These are phyloP conservation scores for Penaeus chinensis DNA, from an alignment of 1,140 invertebrate genomes.

Conservation along the genomic window DNA sequence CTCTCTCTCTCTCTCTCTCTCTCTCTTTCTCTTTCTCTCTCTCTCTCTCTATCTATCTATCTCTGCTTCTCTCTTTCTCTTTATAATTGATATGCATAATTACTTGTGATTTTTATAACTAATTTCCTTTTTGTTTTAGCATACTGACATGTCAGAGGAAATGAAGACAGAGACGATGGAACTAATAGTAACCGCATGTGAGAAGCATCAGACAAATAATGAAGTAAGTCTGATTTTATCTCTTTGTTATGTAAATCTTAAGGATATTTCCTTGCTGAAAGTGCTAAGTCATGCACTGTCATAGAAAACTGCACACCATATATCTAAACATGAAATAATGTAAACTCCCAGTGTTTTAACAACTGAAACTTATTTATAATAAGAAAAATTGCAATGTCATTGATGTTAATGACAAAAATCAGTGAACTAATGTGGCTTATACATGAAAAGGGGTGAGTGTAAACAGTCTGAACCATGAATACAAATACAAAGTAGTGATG, in stretches of 20 bases:
- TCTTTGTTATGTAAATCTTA: neutral
- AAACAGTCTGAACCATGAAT: no score
- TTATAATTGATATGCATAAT: neutral
- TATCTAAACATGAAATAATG: no score
- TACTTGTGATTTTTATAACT: neutral
- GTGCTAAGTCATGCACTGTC: no score
- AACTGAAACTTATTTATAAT: no score
- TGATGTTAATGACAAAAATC: no score
- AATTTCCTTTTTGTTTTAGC: constrained; percentile 69
- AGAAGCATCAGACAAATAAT: constrained; percentile 88
- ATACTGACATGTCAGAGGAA: constrained; percentile 91
- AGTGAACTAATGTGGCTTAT: no score
- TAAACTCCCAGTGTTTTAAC: no score
- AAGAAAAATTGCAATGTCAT: no score
- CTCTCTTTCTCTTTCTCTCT: neutral
- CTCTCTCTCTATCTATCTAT: constrained; percentile 4
- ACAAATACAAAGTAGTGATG: no score
- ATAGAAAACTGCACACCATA: no score
- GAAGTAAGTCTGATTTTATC: constrained; percentile 72
- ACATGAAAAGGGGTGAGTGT: no score
- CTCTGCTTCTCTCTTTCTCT: neutral
- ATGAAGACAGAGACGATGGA: constrained; percentile 90
- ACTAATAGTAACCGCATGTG: constrained; percentile 88
- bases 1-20: neutral
- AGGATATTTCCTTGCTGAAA: no score